Evolutionary conservation across 1,140 invertebrate species (phyloP), one percentile per base, ranked within the genome.

Genomic region (Hirudo medicinalis): DNA sequence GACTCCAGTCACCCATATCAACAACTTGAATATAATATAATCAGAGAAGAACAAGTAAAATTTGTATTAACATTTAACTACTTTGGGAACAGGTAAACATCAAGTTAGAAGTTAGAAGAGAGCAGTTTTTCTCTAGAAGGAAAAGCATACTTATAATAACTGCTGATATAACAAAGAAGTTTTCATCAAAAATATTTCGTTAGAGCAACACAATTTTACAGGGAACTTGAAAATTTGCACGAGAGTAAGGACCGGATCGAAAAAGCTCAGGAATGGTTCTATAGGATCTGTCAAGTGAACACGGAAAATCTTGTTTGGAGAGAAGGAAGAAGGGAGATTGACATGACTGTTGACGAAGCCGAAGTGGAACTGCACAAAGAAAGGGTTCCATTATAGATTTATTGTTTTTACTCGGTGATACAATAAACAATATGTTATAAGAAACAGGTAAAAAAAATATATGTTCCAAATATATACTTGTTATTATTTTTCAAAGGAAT

Each of bases 281-380:
- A 88, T 72, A 84, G 87, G 66, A 88, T 89, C 15, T 80, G 91
- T 20, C 86, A 88, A 71, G 86, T 92, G 8, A 86, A 87, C 32
- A 87, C 87, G 67, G 89, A 92, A 79, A 90, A 89, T 77, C 84
- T 92, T 54, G 88, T 87, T 0, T 88, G 89, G 78, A 85, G 91
- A 74, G 91, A 92, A 78, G 87, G 88, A 55, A 86, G 90, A 68
- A 84, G 87, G 71, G 86, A 86, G 22, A 86, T 87, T 22, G 91
- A 93, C 80, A 82, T 91, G 32, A 91, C 91, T 5, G 87, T 89
- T 72, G 91, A 93, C 81, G 88, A 91, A 74, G 88, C 86, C 40
- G 89, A 91, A 78, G 86, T 84, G n/a, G 89, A 92, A 81, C 81
- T 94, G 63, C 90, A 90, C 80, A 91, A 89, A 78, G 89, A 90